phyloP scores from a whole-genome alignment of 2,113 vertebrate species.

The Burhinus bistriatus region DNA sequence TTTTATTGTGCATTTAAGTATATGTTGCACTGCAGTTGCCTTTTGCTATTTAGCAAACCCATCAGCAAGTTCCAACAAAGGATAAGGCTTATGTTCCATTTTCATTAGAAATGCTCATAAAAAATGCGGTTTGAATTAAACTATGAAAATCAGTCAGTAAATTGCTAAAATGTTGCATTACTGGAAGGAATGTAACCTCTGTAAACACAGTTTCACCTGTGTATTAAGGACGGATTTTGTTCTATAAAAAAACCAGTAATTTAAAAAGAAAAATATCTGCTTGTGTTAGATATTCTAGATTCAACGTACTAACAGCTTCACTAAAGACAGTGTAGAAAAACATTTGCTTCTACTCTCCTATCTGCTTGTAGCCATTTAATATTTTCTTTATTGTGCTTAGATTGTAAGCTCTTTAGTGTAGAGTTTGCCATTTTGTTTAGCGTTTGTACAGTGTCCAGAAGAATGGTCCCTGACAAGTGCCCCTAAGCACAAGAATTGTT shows the following conservation, averaged over 20 bases:
- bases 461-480: conserved; percentile 11
- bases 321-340: neutral
- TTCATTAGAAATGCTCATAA: neutral
- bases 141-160: neutral
- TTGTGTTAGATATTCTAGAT: neutral
- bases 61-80: neutral
- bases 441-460: conserved; percentile 2
- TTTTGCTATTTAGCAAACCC: neutral
- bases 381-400: neutral
- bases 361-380: neutral
- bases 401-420: neutral
- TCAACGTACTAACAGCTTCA: neutral
- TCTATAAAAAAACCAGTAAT: neutral
- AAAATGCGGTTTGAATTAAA: neutral
- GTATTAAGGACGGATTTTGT: neutral
- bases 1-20: neutral
- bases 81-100: neutral
- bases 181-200: neutral
- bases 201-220: conserved; percentile 14
- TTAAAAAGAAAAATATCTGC: neutral
- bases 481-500: neutral
- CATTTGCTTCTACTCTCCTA: neutral
- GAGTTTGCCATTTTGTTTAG: conserved; percentile 20
- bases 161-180: neutral
- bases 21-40: neutral